Percentiles rank a stretch among this genome's conserved stretches.
phyloP scores from a whole-genome alignment of 2,113 vertebrate genomes.

The Aptenodytes forsteri region DNA sequence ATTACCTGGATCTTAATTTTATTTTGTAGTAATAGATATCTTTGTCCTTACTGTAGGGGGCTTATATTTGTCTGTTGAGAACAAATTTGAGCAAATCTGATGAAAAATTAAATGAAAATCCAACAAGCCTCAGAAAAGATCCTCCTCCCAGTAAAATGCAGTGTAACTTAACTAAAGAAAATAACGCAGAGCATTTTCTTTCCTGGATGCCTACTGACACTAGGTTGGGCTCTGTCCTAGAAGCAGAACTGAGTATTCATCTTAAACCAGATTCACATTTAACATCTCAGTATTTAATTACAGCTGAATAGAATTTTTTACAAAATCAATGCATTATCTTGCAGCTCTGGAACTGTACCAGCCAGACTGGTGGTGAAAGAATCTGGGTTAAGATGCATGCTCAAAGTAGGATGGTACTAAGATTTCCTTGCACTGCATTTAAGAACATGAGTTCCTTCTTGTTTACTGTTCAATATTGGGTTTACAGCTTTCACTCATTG shows the following conservation, averaged over 20 bases:
- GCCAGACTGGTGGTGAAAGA: not conserved
- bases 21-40: not conserved
- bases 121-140: constrained; percentile 1
- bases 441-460: constrained; percentile 29
- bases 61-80: constrained; percentile 44
- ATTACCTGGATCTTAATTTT: constrained; percentile 80
- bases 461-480: constrained; percentile 14
- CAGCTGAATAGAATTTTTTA: not conserved
- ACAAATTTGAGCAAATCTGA: constrained; percentile 41
- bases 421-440: constrained; percentile 22
- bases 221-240: constrained; percentile 48
- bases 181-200: constrained; percentile 40
- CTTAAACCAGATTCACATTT: constrained; percentile 69
- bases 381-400: constrained; percentile 24
- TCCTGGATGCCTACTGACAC: constrained; percentile 40
- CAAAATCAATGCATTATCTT: not conserved
- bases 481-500: constrained; percentile 50
- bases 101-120: not conserved
- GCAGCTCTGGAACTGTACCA: not conserved
- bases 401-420: not conserved
- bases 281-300: constrained; percentile 47
- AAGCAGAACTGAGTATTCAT: constrained; percentile 57
- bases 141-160: constrained; percentile 20
- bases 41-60: constrained; percentile 15
- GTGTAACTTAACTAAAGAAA: constrained; percentile 48